A percentile compares a stretch with the other conserved stretches of the same genome.
Evolutionary conservation across 2,888 invertebrate genomes (phyloP).

Genomic region (Thymelicus lineola): DNA sequence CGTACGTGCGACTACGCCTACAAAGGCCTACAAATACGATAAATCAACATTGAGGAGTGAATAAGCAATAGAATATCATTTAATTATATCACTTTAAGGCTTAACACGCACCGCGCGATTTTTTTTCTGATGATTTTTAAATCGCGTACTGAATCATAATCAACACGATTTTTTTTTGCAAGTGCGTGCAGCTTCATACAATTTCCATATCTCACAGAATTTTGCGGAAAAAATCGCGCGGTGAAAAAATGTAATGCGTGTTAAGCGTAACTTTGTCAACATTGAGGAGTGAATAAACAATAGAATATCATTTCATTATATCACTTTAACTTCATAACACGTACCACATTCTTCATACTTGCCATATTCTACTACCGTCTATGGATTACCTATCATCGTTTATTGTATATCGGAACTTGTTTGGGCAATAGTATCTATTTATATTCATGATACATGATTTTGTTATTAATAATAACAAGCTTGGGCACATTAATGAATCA

Average conservation of each 20-base stretch:
- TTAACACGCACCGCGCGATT: conserved; percentile 7
- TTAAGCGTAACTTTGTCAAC: too few species aligned
- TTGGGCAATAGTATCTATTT: background rate
- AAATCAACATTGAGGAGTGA: too few species aligned
- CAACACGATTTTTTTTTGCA: too few species aligned
- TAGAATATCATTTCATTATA: background rate
- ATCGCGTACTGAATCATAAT: too few species aligned
- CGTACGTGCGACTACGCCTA: too few species aligned
- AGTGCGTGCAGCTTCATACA: too few species aligned
- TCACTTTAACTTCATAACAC: conserved; percentile 1
- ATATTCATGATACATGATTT: background rate
- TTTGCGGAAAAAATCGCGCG: too few species aligned
- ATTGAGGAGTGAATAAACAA: background rate
- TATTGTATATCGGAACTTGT: conserved; percentile 13
- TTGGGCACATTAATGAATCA: background rate
- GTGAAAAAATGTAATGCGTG: too few species aligned
- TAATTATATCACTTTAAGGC: background rate
- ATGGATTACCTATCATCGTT: conserved; percentile 5
- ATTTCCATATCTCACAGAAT: too few species aligned
- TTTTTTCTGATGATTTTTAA: too few species aligned
- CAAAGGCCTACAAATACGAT: too few species aligned
- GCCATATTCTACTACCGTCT: background rate
- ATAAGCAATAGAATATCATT: background rate
- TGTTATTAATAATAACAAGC: background rate
- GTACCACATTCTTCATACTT: conserved; percentile 8